These are phyloP conservation scores for Capromys pilorides DNA, from an alignment of 2,797 vertebrate species.

Conservation along the genomic window DNA sequence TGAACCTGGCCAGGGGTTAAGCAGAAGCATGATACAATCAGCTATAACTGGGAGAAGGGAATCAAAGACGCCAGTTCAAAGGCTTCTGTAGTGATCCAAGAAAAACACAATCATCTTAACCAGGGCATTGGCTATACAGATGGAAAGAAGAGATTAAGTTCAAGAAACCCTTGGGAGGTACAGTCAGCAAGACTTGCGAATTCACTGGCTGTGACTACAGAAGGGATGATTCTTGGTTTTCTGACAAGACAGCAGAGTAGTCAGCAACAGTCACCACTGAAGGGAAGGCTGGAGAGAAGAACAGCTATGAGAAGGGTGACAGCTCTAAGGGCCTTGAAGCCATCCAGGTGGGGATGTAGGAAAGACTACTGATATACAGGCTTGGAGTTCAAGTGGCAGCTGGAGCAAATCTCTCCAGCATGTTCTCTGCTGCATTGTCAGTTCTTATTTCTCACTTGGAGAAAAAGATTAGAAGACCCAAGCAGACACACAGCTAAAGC, in stretches of 20 bases:
- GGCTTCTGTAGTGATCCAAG: constrained; percentile 4
- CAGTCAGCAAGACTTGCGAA: constrained; percentile 42
- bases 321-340: neutral
- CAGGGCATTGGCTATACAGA: neutral
- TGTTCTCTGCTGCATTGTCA: constrained; percentile 12
- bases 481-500: neutral
- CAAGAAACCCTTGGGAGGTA: constrained; percentile 45
- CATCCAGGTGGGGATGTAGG: neutral
- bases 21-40: neutral
- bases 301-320: neutral
- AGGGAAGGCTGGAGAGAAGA: neutral
- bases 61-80: constrained; percentile 15
- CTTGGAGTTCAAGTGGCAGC: constrained; percentile 22
- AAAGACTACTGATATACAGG: neutral
- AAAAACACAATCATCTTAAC: constrained; percentile 31
- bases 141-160: constrained; percentile 9
- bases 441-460: constrained; percentile 40
- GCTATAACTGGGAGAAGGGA: constrained; percentile 10
- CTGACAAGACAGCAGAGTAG: constrained; percentile 29
- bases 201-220: constrained; percentile 3
- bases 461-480: constrained; percentile 41
- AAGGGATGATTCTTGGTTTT: constrained; percentile 36
- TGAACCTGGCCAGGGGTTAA: neutral
- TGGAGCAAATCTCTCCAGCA: neutral
- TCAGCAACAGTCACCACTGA: neutral